Conservation (phyloP, 1,140 invertebrate species). For the Octopus bimaculoides region DNA sequence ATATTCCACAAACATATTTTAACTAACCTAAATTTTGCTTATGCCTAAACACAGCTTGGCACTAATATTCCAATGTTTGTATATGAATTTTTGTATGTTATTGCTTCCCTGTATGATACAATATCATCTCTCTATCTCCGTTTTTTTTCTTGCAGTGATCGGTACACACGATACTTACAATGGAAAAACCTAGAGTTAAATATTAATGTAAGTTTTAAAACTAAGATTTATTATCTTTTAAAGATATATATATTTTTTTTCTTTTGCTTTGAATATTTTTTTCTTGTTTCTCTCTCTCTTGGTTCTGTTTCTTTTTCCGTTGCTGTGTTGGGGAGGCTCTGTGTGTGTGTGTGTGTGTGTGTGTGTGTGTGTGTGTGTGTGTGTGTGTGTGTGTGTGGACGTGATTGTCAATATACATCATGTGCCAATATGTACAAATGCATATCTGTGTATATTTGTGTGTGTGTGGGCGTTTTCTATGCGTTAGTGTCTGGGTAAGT, state of each 20-base stretch:
- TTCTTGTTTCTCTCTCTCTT: not conserved
- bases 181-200: no score
- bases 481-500: no score
- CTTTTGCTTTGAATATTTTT: not conserved
- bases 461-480: not conserved
- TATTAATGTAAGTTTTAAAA: no score
- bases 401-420: not conserved
- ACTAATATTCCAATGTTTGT: no score
- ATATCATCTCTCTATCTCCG: no score
- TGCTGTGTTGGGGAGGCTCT: not conserved
- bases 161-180: no score
- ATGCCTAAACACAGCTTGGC: no score
- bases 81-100: no score
- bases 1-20: no score
- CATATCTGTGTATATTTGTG: not conserved
- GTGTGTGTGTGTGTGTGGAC: not conserved
- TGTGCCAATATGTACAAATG: not conserved
- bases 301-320: not conserved
- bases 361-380: not conserved
- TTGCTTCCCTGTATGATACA: no score
- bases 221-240: not conserved
- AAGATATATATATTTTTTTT: not conserved
- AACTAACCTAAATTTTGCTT: no score
- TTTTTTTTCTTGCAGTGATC: no score
- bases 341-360: conserved; percentile 3